phyloP scores from a whole-genome alignment of 2,888 invertebrate genomes.

The Drosophila putrida region DNA sequence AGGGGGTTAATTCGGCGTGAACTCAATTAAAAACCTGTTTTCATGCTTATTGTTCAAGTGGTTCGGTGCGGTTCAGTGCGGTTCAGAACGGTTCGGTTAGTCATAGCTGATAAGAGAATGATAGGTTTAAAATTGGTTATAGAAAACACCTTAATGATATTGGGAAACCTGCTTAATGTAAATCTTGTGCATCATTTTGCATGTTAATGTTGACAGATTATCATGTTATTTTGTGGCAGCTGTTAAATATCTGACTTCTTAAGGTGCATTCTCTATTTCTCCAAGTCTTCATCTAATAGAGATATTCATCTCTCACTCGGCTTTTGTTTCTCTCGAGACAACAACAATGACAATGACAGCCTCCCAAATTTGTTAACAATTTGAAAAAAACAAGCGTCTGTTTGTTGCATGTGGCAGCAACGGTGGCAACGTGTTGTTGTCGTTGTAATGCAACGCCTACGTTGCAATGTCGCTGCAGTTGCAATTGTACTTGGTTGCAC shows the following conservation, averaged over 20 bases:
- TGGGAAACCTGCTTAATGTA: neutral
- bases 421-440: conserved; percentile 37
- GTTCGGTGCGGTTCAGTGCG: too few relatives aligned
- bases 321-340: neutral
- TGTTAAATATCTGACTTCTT: neutral
- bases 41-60: neutral
- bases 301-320: conserved; percentile 17
- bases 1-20: conserved; percentile 55
- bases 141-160: neutral
- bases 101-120: neutral
- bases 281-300: conserved; percentile 7
- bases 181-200: neutral
- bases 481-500: conserved; percentile 2
- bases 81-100: neutral
- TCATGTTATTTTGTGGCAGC: neutral
- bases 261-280: neutral
- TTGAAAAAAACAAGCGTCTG: conserved; percentile 46
- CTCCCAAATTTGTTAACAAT: conserved; percentile 65
- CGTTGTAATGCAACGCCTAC: conserved; percentile 28
- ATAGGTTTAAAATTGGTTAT: neutral
- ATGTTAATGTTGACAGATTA: neutral
- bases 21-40: conserved; percentile 66
- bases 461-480: conserved; percentile 28
- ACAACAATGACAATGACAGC: conserved; percentile 9
- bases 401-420: conserved; percentile 17